phyloP scores from a whole-genome alignment of 1,140 invertebrate species.

The Batillaria attramentaria region DNA sequence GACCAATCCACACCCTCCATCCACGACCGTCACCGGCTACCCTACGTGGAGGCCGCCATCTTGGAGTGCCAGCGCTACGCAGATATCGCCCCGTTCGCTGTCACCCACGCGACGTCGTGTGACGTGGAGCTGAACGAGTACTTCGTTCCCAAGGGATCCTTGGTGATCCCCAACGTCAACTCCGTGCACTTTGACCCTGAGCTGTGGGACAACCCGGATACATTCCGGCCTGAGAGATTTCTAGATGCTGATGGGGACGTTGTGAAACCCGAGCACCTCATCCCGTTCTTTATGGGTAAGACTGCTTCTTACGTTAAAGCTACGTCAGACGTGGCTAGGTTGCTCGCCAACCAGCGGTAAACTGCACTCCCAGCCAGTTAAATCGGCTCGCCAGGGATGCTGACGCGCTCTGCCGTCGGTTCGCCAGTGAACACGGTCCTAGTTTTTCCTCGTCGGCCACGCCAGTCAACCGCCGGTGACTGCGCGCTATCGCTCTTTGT shows the following conservation, averaged over 20 bases:
- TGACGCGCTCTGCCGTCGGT: too few relatives aligned
- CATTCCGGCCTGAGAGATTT: conserved; percentile 79
- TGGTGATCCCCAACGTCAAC: conserved; percentile 63
- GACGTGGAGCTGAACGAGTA: conserved; percentile 57
- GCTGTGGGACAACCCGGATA: conserved; percentile 79
- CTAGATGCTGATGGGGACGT: conserved; percentile 50
- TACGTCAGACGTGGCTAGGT: too few relatives aligned
- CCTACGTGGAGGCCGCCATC: conserved; percentile 42
- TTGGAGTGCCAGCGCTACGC: conserved; percentile 46
- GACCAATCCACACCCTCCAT: conserved; percentile 17
- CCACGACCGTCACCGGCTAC: conserved; percentile 35
- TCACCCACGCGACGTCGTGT: conserved; percentile 59
- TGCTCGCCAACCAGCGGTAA: too few relatives aligned
- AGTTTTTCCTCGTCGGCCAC: too few relatives aligned
- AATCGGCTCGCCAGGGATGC: too few relatives aligned
- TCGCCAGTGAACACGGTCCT: too few relatives aligned
- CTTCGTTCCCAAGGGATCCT: conserved; percentile 59
- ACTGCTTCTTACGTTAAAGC: neutral
- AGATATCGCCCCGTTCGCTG: conserved; percentile 63
- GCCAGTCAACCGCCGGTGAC: too few relatives aligned
- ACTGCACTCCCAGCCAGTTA: too few relatives aligned
- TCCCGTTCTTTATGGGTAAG: conserved; percentile 44
- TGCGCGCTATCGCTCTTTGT: too few relatives aligned
- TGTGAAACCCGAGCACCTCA: conserved; percentile 35
- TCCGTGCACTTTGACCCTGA: conserved; percentile 59